Base-by-base conservation (phyloP, 2,113 vertebrate species). In the Malurus alboscapulatus region DNA sequence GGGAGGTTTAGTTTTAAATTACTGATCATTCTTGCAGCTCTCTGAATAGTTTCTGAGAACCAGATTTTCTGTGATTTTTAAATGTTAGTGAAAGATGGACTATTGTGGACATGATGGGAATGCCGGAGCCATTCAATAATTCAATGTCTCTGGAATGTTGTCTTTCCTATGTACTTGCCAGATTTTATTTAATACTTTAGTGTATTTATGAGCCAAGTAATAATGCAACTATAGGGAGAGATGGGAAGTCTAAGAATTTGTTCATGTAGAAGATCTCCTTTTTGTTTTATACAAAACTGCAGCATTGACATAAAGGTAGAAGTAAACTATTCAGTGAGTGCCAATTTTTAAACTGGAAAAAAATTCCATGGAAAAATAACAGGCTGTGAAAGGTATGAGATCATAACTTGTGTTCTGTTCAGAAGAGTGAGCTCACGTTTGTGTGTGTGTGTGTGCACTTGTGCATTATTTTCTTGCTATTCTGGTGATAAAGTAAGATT, bases 131-230 rank as follows among this genome's bases (percentile, higher is more conserved):
- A 63, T 68, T 67, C 5, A 0, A 55, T 69, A 95, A 87, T 89
- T 87, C 58, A 87, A 10, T 24, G 48, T 78, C 80, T 94, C 34
- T 96, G 93, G 92, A 95, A 93, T 96, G 90, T 90, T 0, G 3
- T 84, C 92, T 95, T 95, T 95, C 93, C 92, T 95, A 87, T 75
- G 87, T 38, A 38, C 48, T 92, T 87, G 84, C 87, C 94, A 92
- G 82, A 79, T 62, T 87, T 40, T n/a, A 25, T 55, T 89, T 76
- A 22, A 82, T 76, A 62, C 40, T 83, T 54, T 5, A 80, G 34
- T 51, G 34, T 76, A 51, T 84, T 63, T 84, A 75, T 77, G n/a
- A 88, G 83, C 86, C 84, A 92, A 93, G 84, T 62, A 77, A 84
- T 76, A 74, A 63, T 47, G 61, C 55, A 84, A 6, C 51, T 74